Conservation (phyloP, 2,113 vertebrate genomes). For the Megatriorchis doriae region DNA sequence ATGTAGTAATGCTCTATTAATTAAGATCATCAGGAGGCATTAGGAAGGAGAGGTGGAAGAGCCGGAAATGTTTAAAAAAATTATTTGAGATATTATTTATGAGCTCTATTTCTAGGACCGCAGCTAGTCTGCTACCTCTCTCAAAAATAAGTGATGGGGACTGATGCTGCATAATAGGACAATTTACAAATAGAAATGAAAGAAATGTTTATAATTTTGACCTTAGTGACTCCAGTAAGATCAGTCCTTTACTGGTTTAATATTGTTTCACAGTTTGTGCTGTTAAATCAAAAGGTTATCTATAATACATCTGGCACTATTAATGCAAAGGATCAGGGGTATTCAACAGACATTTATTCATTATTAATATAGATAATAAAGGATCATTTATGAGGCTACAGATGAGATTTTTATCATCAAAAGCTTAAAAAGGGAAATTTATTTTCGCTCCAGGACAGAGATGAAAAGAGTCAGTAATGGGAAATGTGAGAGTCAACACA, state of each 20-base stretch:
- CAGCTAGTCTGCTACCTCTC: background rate
- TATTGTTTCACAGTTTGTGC: slow-evolving; percentile 80
- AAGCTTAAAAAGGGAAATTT: slow-evolving; percentile 82
- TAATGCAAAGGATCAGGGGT: slow-evolving; percentile 78
- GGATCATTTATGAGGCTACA: slow-evolving; percentile 82
- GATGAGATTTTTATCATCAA: slow-evolving; percentile 86
- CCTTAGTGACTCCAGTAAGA: slow-evolving; percentile 64
- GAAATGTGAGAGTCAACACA: slow-evolving; percentile 69
- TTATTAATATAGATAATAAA: slow-evolving; percentile 89
- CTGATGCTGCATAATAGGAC: slow-evolving; percentile 14
- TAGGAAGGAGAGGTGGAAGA: slow-evolving; percentile 31
- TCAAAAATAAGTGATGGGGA: slow-evolving; percentile 13
- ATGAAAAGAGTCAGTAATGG: slow-evolving; percentile 65
- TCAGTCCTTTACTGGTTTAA: slow-evolving; percentile 73
- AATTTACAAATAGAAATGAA: slow-evolving; percentile 63
- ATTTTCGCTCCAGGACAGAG: slow-evolving; percentile 78
- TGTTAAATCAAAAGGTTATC: slow-evolving; percentile 86
- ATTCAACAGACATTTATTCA: slow-evolving; percentile 86
- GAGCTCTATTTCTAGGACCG: slow-evolving; percentile 35
- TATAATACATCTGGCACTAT: slow-evolving; percentile 80
- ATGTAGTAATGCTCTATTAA: slow-evolving; percentile 18
- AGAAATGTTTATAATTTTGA: slow-evolving; percentile 72
- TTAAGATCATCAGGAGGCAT: slow-evolving; percentile 31
- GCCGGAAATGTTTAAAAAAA: slow-evolving; percentile 50
- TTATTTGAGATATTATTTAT: slow-evolving; percentile 54